A percentile compares a stretch with the other conserved stretches of the same genome.
Evolutionary conservation across 2,888 invertebrate species (phyloP).

Genomic region (Pammene aurita): DNA sequence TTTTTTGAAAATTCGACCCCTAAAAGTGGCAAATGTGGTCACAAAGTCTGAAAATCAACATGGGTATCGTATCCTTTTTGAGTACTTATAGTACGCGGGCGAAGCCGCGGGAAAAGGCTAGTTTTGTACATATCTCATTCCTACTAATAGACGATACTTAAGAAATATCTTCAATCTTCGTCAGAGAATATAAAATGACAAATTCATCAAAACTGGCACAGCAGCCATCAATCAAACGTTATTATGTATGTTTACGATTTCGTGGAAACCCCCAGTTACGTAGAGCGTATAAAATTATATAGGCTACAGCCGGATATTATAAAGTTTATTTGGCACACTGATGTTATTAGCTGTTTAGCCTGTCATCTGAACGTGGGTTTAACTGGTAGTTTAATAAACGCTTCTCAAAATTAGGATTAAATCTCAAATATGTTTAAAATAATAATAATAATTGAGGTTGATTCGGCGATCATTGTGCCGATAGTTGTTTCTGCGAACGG

Average conservation of each 20-base stretch:
- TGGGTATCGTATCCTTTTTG: too few species aligned
- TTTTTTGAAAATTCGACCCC: too few species aligned
- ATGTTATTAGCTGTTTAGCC: slow-evolving; percentile 16
- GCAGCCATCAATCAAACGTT: background rate
- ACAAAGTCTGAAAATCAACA: too few species aligned
- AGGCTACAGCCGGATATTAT: slow-evolving; percentile 29
- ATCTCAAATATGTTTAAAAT: background rate
- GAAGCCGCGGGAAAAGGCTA: too few species aligned
- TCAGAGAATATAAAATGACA: background rate
- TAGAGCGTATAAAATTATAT: slow-evolving; percentile 23
- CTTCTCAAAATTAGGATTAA: background rate
- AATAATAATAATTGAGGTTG: too few species aligned
- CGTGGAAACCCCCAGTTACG: slow-evolving; percentile 31
- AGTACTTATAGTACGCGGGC: too few species aligned
- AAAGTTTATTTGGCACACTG: slow-evolving; percentile 30
- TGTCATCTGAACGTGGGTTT: slow-evolving; percentile 15
- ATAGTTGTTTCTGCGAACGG: too few species aligned
- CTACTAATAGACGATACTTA: too few species aligned
- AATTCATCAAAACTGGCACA: background rate
- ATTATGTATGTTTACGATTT: slow-evolving; percentile 26
- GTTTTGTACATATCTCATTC: too few species aligned
- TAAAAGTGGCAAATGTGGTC: too few species aligned
- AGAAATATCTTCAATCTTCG: background rate
- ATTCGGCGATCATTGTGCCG: too few species aligned
- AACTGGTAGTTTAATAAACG: background rate